Evolutionary conservation across 2,113 vertebrate species (phyloP).

Genomic region (Notothenia coriiceps): DNA sequence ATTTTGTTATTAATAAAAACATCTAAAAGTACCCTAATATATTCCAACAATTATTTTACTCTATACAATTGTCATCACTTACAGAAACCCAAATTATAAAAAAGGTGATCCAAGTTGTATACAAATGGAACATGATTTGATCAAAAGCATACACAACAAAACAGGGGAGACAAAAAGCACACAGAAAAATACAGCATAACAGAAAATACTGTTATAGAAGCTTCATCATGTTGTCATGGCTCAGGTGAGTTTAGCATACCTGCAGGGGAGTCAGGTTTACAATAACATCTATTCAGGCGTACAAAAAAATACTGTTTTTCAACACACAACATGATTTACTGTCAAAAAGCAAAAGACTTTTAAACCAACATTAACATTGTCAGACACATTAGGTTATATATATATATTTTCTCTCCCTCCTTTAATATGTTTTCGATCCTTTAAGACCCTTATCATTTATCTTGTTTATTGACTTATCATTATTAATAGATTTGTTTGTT

Average conservation of each 20-base stretch:
- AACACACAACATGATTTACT: background rate
- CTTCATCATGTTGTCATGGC: background rate
- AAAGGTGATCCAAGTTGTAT: background rate
- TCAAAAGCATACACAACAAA: too few species aligned
- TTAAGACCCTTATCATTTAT: conserved; percentile 10
- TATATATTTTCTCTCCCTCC: too few species aligned
- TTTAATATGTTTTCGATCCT: background rate
- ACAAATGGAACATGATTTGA: too few species aligned
- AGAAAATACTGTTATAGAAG: background rate
- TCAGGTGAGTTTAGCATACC: background rate
- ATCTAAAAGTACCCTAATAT: too few species aligned
- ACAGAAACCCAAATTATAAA: background rate
- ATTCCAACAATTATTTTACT: background rate
- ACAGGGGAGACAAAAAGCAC: background rate
- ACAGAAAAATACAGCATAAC: background rate
- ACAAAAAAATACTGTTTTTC: background rate
- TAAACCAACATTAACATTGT: background rate
- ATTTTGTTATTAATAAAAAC: too few species aligned
- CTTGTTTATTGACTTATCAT: conserved; percentile 4
- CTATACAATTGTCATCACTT: background rate
- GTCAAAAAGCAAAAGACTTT: background rate
- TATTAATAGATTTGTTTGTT: conserved; percentile 13
- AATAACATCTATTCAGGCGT: conserved; percentile 17
- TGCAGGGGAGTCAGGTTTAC: background rate
- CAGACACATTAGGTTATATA: background rate